Evolutionary conservation across 2,797 vertebrate genomes (phyloP).

Genomic region (Tolypeutes matacus): DNA sequence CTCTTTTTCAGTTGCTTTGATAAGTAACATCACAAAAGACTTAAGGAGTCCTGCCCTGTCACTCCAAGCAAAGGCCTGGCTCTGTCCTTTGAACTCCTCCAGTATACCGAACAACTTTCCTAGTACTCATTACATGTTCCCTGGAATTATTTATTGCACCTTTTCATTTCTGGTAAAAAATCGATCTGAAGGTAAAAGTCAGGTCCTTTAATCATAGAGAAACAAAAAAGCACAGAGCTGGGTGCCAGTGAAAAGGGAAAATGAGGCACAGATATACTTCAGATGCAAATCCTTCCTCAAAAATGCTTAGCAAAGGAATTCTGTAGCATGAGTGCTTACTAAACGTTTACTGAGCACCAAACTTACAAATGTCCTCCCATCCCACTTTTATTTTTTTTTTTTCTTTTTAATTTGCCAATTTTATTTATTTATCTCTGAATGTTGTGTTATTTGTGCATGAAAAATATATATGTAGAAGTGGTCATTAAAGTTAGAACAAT

Average conservation of each 20-base stretch:
- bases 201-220: background rate
- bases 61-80: background rate
- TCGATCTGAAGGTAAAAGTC: conserved; percentile 30
- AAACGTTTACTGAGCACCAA: background rate
- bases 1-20: background rate
- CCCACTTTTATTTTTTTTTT: no score
- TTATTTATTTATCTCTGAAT: no score
- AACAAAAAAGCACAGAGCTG: background rate
- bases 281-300: conserved; percentile 8
- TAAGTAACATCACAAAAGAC: background rate
- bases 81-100: background rate
- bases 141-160: conserved; percentile 16
- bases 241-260: conserved; percentile 9
- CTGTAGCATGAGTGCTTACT: background rate
- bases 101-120: background rate
- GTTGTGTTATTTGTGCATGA: no score
- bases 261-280: background rate
- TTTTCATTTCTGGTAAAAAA: conserved; percentile 56
- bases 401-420: no score
- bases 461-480: no score
- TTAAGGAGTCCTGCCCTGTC: background rate
- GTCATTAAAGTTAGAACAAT: no score
- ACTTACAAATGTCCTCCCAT: background rate
- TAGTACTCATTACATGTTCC: background rate
- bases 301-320: conserved; percentile 46